phyloP scores from a whole-genome alignment of 2,888 invertebrate species.

The Eucriotettix oculatus region DNA sequence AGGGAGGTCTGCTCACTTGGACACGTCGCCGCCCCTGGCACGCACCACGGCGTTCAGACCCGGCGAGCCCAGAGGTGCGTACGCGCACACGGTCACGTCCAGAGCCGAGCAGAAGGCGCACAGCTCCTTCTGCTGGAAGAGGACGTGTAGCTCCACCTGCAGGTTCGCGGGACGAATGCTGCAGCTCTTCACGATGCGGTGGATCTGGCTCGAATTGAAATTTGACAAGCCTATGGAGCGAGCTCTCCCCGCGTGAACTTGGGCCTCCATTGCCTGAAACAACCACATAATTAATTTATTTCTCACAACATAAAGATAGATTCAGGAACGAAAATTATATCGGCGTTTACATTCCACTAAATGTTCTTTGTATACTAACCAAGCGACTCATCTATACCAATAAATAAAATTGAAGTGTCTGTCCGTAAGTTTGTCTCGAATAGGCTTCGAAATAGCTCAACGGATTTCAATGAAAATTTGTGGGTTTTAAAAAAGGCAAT shows the following conservation, averaged over 20 bases:
- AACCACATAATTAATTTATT: not conserved
- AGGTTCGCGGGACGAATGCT: constrained; percentile 23
- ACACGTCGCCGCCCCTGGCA: constrained; percentile 14
- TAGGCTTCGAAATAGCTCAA: too few relatives aligned
- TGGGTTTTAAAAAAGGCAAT: too few relatives aligned
- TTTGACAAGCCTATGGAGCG: constrained; percentile 29
- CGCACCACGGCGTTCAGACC: constrained; percentile 22
- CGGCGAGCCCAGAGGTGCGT: constrained; percentile 16
- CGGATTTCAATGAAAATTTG: too few relatives aligned
- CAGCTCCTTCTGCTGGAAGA: constrained; percentile 25
- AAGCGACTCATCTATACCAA: too few relatives aligned
- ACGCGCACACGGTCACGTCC: constrained; percentile 18
- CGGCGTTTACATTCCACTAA: too few relatives aligned
- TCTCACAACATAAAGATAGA: too few relatives aligned
- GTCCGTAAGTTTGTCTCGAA: too few relatives aligned
- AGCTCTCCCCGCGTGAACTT: constrained; percentile 24
- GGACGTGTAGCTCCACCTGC: constrained; percentile 27
- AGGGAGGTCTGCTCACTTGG: not conserved
- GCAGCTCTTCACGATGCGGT: constrained; percentile 20
- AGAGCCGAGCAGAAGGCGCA: constrained; percentile 20
- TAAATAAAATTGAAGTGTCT: too few relatives aligned
- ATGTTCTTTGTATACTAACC: too few relatives aligned
- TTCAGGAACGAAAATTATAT: too few relatives aligned
- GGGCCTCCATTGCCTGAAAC: constrained; percentile 27
- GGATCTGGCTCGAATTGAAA: constrained; percentile 24